Base-by-base conservation (phyloP, 2,113 vertebrate genomes). In the Paedocypris sp. region DNA sequence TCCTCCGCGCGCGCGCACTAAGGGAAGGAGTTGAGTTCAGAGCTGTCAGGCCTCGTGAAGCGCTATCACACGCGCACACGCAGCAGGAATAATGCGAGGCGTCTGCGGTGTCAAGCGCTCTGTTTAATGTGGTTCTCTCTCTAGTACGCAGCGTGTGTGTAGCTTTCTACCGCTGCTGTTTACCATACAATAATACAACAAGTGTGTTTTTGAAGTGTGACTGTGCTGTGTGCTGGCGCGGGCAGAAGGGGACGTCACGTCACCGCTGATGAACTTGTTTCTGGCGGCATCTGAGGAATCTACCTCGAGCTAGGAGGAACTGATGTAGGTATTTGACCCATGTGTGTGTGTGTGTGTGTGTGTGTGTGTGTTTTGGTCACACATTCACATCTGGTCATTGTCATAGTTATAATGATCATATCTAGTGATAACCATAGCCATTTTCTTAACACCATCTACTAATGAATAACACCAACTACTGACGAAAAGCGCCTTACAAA, bases 191-290 rank as follows among this genome's bases (percentile, higher is more conserved):
- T 59, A 50, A 56, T 32, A 70, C 66, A 67, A 56, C 65, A 50
- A 65, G 65, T 64, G 60, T 61, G 65, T 32, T 59, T 71, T 66
- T 71, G 62, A 59, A 58, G 57, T 62, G 61, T 41, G 31, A 39
- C 35, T 65, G 62, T 28, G 32, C 43, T 56, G 57, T 22, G 49
- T 15, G 5, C 6, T 31, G 31, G 42, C 18, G 26, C n/a, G 18
- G n/a, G 26, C 42, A 16, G 42, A 36, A 52, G 46, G 62, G 64
- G 68, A 56, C 8, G 45, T 36, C 49, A 45, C 41, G 50, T 65
- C 68, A 65, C 16, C 18, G 20, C 45, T 28, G 28, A 70, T 65
- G 50, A 65, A 59, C 62, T 49, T 57, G 56, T 54, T 65, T 41
- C n/a, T 4, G 29, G 16, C 6, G 12, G 3, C 11, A 22, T 28